A percentile compares a stretch with the other conserved stretches of the same genome.
Evolutionary conservation across 2,797 vertebrate genomes (phyloP).

Genomic region (Crenichthys baileyi): DNA sequence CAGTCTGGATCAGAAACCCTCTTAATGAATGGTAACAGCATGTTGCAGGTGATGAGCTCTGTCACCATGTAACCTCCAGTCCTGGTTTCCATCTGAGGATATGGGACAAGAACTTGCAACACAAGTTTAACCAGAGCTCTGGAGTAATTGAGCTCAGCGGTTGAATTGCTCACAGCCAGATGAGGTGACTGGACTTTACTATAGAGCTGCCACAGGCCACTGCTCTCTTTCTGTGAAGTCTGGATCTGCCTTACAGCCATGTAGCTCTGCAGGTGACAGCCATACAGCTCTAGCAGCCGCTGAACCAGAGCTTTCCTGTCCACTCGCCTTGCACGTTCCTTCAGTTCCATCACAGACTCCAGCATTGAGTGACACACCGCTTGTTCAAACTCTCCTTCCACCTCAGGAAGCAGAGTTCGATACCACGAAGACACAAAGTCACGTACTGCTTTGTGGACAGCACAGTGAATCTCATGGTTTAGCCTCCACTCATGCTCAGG

Average conservation of each 20-base stretch:
- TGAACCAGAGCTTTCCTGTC: conserved; percentile 80
- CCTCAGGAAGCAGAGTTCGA: conserved; percentile 80
- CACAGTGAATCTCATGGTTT: conserved; percentile 85
- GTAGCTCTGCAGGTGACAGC: conserved; percentile 90
- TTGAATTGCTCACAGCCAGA: conserved; percentile 77
- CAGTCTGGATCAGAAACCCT: conserved; percentile 91
- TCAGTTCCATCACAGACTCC: conserved; percentile 84
- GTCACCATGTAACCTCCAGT: conserved; percentile 89
- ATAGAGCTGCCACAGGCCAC: conserved; percentile 86
- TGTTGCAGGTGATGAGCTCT: conserved; percentile 91
- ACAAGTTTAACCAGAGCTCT: conserved; percentile 84
- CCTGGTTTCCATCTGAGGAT: conserved; percentile 88
- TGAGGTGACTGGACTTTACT: conserved; percentile 76
- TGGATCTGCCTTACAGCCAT: conserved; percentile 79
- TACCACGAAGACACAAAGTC: conserved; percentile 97
- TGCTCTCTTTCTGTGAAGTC: conserved; percentile 27
- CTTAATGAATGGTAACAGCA: conserved; percentile 86
- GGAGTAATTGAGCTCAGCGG: conserved; percentile 81
- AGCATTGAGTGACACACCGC: conserved; percentile 86
- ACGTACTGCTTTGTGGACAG: conserved; percentile 86
- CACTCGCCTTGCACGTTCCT: conserved; percentile 77
- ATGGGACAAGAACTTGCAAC: conserved; percentile 84
- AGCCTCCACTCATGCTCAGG: conserved; percentile 76
- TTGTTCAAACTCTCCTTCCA: conserved; percentile 83
- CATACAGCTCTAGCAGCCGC: conserved; percentile 83